Base-by-base conservation (phyloP, 1,140 invertebrate genomes). In the Coboldia fuscipes region DNA sequence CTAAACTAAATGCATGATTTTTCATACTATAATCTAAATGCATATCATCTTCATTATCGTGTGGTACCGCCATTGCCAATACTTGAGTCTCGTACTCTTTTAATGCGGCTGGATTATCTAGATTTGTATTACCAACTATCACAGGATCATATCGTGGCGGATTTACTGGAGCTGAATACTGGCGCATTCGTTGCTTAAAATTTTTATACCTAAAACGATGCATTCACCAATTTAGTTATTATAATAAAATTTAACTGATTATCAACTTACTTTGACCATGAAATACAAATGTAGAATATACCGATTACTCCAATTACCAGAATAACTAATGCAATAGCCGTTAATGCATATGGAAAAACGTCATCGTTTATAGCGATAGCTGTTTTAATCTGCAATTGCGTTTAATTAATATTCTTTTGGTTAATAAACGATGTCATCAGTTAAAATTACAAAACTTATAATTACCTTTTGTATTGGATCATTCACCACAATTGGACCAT, bases 1-100 rank as follows among this genome's bases (percentile, higher is more conserved):
- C 78, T 37, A 84, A 60, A 37, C 74, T 82, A 46, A 84, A 86
- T 1, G 79, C 75, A 45, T 84, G 81, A 58, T 84, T 84, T 48
- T 83, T 82, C 37, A 72, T 66, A 50, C 77, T 81, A 43, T 83
- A 83, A 48, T 85, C 81, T n/a, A 85, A 51, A 45, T 85, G 79
- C 13, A 85, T 47, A 50, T 85, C 80, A 40, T 78, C 74, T 39
- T 66, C 76, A 39, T 81, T 78, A 41, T 83, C 80, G 1, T 75
- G 61, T 0, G 73, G 72, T 2, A 89, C 81, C 37, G 80, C 81
- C 83, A 89, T 86, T 40, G 85, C 79, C 2, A 89, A 58, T 20
- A 88, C 80, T 66, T 88, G 75, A 3, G 79, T 83, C 55, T 84
- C 79, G 49, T 84, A 84, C 49, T 84, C 77, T 49, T 83, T 82